Evolutionary conservation across 2,113 vertebrate genomes (phyloP), one percentile per base, ranked within the genome.

Genomic region (Falco punctatus): DNA sequence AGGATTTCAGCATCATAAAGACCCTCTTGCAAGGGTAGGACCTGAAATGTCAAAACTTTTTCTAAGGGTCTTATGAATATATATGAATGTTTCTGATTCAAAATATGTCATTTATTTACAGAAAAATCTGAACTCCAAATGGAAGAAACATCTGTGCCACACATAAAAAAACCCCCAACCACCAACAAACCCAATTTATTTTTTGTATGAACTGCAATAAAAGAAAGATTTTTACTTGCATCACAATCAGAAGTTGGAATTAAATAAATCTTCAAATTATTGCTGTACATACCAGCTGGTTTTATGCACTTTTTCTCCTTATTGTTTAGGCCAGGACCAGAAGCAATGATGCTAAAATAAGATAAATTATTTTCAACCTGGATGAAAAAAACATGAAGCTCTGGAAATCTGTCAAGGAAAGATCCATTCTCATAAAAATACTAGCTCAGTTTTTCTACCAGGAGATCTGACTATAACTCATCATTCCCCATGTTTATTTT

Each of bases 351-450:
- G 27, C 52, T 84, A 86, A 88, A 93, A 78, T 66, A 80, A 62
- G 77, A 93, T 51, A 87, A 92, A 79, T 91, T 88, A 90, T 96
- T 91, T 95, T 95, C 3, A 5, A 81, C 18, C 17, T 5, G 2
- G 40, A 94, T 96, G 81, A 92, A 90, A 96, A 94, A 96, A 95
- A 75, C 61, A 87, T 94, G 93, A 94, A 95, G 40, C 69, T 87
- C 93, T 84, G 82, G 59, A 93, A 94, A 88, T 81, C 79, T 90
- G 67, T 81, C 72, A 93, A 51, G 90, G 67, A 94, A 92, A 90
- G 59, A 93, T 78, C 59, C 71, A 84, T 92, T 88, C 72, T 90
- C 75, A 94, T 94, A 95, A 96, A 96, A 92, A 94, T 88, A 96
- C 92, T 83, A 80, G 26, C 64, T 90, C 55, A 74, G 52, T 78